Conservation (phyloP, 2,888 invertebrate genomes). For the Willowsia nigromaculata region DNA sequence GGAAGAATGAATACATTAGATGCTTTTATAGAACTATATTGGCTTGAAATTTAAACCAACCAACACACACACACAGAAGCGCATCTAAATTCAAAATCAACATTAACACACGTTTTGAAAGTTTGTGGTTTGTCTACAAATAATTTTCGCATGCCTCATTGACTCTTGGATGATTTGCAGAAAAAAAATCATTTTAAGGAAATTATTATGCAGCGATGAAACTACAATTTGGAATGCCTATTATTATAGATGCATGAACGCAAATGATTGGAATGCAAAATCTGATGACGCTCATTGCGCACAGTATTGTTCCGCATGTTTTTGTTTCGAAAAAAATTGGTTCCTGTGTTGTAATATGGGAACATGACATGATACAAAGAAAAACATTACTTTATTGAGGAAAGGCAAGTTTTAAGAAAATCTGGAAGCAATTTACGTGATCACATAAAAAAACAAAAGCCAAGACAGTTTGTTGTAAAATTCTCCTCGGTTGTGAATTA, state of each 20-base stretch:
- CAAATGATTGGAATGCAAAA: not conserved
- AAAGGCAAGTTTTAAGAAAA: too few species aligned
- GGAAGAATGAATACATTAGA: not conserved
- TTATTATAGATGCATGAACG: not conserved
- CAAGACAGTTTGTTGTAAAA: too few species aligned
- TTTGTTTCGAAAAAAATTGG: too few species aligned
- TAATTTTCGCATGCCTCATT: slow-evolving; percentile 45
- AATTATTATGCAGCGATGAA: not conserved
- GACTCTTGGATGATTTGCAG: slow-evolving; percentile 18
- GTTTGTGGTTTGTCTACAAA: slow-evolving; percentile 24
- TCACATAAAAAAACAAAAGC: too few species aligned
- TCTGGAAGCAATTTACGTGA: too few species aligned
- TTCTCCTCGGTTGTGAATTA: too few species aligned
- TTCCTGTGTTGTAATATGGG: too few species aligned
- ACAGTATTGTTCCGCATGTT: too few species aligned
- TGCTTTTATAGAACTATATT: too few species aligned
- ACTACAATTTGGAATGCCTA: not conserved
- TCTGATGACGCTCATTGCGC: too few species aligned
- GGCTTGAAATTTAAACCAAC: not conserved
- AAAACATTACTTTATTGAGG: too few species aligned
- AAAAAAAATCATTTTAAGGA: slow-evolving; percentile 9
- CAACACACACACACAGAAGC: not conserved
- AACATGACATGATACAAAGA: too few species aligned
- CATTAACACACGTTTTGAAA: slow-evolving; percentile 28
- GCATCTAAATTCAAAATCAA: not conserved